A percentile compares a stretch with the other conserved stretches of the same genome.
Conservation (phyloP, 1,140 invertebrate genomes). For the Andricus grossulariae region DNA sequence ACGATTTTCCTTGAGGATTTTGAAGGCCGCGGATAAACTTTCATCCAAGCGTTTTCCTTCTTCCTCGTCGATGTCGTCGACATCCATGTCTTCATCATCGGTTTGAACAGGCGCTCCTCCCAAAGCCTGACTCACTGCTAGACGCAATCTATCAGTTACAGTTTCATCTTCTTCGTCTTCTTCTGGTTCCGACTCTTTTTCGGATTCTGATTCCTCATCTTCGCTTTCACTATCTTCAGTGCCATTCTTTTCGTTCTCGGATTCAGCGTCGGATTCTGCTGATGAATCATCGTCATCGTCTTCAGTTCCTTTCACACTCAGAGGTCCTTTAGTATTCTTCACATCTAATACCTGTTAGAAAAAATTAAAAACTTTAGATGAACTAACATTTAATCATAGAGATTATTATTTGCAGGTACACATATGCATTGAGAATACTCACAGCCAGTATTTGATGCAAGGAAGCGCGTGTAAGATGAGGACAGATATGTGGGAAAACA, state of each 20-base stretch:
- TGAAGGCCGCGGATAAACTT: conserved; percentile 83
- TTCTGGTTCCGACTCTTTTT: conserved; percentile 54
- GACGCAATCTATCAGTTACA: conserved; percentile 80
- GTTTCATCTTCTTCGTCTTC: conserved; percentile 76
- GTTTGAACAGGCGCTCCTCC: conserved; percentile 76
- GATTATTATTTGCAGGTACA: not conserved
- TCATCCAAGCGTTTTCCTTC: conserved; percentile 84
- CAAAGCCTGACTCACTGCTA: conserved; percentile 81
- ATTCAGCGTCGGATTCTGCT: conserved; percentile 66
- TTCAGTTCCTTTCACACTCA: conserved; percentile 65
- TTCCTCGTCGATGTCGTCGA: conserved; percentile 85
- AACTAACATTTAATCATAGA: conserved; percentile 8
- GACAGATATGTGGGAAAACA: conserved; percentile 84
- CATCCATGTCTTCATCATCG: conserved; percentile 84
- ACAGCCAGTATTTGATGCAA: conserved; percentile 85
- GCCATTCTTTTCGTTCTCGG: conserved; percentile 61
- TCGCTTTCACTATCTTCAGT: conserved; percentile 67
- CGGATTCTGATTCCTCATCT: conserved; percentile 61
- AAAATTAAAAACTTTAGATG: conserved; percentile 14
- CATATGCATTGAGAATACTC: conserved; percentile 41
- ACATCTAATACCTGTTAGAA: conserved; percentile 78
- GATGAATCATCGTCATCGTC: conserved; percentile 69
- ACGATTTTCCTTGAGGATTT: conserved; percentile 78
- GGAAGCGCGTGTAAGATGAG: conserved; percentile 80
- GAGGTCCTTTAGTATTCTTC: conserved; percentile 79